Conservation (phyloP, 1,140 invertebrate genomes). For the Lycorma delicatula region DNA sequence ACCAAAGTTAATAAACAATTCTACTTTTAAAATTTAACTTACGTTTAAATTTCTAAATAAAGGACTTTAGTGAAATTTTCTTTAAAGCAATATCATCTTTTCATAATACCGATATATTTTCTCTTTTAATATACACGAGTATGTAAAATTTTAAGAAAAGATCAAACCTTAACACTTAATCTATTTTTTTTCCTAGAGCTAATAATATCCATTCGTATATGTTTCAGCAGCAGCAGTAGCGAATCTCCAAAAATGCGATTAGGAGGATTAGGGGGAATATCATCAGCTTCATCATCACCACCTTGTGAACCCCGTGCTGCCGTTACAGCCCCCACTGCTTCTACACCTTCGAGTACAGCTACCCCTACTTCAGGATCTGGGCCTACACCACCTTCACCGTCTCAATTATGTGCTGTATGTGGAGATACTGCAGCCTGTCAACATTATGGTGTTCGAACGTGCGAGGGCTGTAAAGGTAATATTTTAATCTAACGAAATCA, state of each 20-base stretch:
- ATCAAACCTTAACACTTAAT: too few species aligned
- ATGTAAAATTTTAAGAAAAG: too few species aligned
- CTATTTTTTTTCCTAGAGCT: not conserved
- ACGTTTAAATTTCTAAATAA: too few species aligned
- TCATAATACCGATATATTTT: too few species aligned
- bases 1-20: too few species aligned
- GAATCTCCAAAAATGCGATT: conserved; percentile 42
- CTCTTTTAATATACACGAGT: too few species aligned
- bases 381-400: conserved; percentile 61
- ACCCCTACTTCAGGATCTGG: conserved; percentile 36
- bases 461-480: conserved; percentile 91
- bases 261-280: conserved; percentile 35
- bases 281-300: conserved; percentile 56
- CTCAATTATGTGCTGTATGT: conserved; percentile 94
- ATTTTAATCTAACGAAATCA: too few species aligned
- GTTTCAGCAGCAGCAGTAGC: conserved; percentile 35
- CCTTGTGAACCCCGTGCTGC: conserved; percentile 36
- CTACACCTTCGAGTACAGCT: conserved; percentile 23
- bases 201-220: conserved; percentile 5
- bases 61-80: too few species aligned
- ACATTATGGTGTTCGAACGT: conserved; percentile 95
- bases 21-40: too few species aligned
- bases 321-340: conserved; percentile 10
- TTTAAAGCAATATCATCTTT: too few species aligned
- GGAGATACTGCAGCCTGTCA: conserved; percentile 97